phyloP scores from a whole-genome alignment of 2,797 vertebrate genomes.

The Leptodactylus fallax region DNA sequence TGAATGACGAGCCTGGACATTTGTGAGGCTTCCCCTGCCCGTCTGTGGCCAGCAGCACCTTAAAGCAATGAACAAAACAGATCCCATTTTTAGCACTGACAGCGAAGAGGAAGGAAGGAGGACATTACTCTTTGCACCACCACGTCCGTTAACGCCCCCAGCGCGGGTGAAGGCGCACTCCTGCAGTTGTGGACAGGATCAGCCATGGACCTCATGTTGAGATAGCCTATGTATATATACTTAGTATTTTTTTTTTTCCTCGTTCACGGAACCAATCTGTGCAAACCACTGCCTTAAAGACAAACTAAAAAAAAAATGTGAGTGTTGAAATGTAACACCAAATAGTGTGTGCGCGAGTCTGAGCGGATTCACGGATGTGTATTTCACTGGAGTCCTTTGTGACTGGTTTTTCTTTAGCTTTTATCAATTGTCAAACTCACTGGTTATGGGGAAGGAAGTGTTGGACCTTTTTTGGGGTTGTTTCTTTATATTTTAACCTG shows the following conservation, averaged over 20 bases:
- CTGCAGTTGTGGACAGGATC: conserved; percentile 69
- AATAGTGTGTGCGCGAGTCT: conserved; percentile 74
- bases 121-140: background rate
- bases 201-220: conserved; percentile 73
- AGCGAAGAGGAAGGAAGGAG: background rate
- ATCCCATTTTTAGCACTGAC: conserved; percentile 49
- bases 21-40: background rate
- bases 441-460: conserved; percentile 73
- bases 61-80: conserved; percentile 61
- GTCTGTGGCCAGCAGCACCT: conserved; percentile 48
- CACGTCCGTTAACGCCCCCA: conserved; percentile 56
- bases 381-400: conserved; percentile 72
- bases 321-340: conserved; percentile 80
- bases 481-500: conserved; percentile 57
- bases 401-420: conserved; percentile 77
- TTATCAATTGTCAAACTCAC: conserved; percentile 68
- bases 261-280: conserved; percentile 79
- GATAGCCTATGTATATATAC: conserved; percentile 53
- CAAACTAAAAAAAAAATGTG: conserved; percentile 63
- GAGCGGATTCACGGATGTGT: conserved; percentile 75
- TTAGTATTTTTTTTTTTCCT: conserved; percentile 65
- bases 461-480: conserved; percentile 74
- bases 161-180: conserved; percentile 59
- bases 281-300: conserved; percentile 87
- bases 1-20: conserved; percentile 14